Conservation (phyloP, 2,797 vertebrate species). For the Sebastes flavidus region DNA sequence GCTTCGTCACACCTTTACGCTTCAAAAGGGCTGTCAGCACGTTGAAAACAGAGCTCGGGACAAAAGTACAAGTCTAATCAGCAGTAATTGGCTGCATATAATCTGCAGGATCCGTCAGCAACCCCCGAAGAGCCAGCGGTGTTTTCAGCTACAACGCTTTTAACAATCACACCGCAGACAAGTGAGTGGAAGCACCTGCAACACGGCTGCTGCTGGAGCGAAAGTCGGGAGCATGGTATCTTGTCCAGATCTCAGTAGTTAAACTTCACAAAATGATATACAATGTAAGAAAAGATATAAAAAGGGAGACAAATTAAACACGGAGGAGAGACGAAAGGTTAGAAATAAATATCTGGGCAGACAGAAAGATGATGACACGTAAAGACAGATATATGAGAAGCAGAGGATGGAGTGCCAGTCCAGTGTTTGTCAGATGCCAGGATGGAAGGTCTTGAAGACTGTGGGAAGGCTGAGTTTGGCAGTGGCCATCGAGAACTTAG, state of each 20-base stretch:
- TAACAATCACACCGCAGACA: slow-evolving; percentile 38
- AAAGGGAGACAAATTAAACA: slow-evolving; percentile 3
- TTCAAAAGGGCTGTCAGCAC: slow-evolving; percentile 63
- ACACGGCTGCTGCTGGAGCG: neutral
- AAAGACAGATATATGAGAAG: slow-evolving; percentile 35
- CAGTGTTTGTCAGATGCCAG: neutral
- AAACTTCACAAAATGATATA: slow-evolving; percentile 15
- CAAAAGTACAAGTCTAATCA: slow-evolving; percentile 56
- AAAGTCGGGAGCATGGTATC: slow-evolving; percentile 21
- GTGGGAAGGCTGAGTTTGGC: slow-evolving; percentile 28
- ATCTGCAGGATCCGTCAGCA: slow-evolving; percentile 26
- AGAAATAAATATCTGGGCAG: slow-evolving; percentile 17
- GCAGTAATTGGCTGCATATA: slow-evolving; percentile 48
- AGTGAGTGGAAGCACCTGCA: slow-evolving; percentile 45
- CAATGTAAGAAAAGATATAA: slow-evolving; percentile 20
- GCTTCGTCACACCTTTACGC: slow-evolving; percentile 54
- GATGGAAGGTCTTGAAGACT: slow-evolving; percentile 12
- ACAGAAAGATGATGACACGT: slow-evolving; percentile 20
- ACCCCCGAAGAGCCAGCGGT: slow-evolving; percentile 2
- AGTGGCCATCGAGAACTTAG: slow-evolving; percentile 26
- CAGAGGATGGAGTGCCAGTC: slow-evolving; percentile 23
- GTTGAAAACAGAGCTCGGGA: slow-evolving; percentile 44
- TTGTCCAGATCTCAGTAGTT: slow-evolving; percentile 11
- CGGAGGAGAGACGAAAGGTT: neutral
- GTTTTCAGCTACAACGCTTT: slow-evolving; percentile 31